These are phyloP conservation scores for Hypanus sabinus DNA, from an alignment of 2,113 vertebrate genomes.

Conservation along the genomic window DNA sequence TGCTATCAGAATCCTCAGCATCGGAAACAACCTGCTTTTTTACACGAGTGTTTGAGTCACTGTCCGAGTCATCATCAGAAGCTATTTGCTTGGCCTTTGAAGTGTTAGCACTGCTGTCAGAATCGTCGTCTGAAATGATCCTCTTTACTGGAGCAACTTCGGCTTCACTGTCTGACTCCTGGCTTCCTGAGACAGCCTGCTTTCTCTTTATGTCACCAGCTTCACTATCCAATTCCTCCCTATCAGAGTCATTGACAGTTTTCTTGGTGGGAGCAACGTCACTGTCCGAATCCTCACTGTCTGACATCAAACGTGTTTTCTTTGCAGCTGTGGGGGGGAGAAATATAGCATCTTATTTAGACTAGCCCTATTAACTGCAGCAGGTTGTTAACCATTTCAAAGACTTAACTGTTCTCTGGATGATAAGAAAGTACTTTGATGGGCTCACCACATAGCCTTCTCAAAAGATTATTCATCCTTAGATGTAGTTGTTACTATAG, in stretches of 20 bases:
- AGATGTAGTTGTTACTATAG: background rate
- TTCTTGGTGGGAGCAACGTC: constrained; percentile 52
- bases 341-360: constrained; percentile 31
- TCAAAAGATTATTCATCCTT: background rate
- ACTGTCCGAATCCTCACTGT: constrained; percentile 79
- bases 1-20: constrained; percentile 54
- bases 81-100: constrained; percentile 58
- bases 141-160: background rate
- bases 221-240: constrained; percentile 51
- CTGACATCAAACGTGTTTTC: constrained; percentile 75
- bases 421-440: background rate
- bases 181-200: constrained; percentile 65
- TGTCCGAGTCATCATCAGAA: constrained; percentile 83
- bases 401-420: background rate
- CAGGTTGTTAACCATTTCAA: background rate
- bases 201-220: constrained; percentile 55
- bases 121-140: constrained; percentile 47
- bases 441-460: background rate
- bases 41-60: constrained; percentile 50
- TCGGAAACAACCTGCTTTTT: constrained; percentile 39
- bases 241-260: background rate
- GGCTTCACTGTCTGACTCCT: constrained; percentile 73
- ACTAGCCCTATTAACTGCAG: background rate
- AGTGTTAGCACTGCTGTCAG: constrained; percentile 49
- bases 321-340: constrained; percentile 57